Evolutionary conservation across 30 jellyfish, hydroid and myxozoan genomes (phyloP), one percentile per base, ranked within the genome.

Genomic region (Pelagia noctiluca): DNA sequence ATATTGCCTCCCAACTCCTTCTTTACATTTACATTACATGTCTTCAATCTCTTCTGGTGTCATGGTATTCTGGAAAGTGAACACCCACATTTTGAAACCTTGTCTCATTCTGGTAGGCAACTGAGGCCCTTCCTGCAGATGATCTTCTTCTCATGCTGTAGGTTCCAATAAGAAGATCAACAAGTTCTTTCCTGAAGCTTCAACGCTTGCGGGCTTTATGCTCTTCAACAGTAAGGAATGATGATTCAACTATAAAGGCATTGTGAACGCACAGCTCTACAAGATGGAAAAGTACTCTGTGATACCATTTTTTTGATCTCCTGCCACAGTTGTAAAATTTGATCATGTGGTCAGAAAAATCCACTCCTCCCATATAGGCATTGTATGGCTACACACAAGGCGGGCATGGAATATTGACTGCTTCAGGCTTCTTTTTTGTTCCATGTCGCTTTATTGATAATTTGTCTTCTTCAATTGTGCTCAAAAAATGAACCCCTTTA

Each of bases 21-120:
- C 57, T 42, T 42, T 42, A 42, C 57, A 42, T 42, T 42, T 16
- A 42, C 57, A 5, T 16, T 42, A 42, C 57, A 42, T 42, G 57
- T 16, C 16, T 8, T 5, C 57, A 42, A 42, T 42, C 57, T 42
- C 57, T 42, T 42, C 57, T 42, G 57, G 57, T 42, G 31, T 57
- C 33, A 25, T 16, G 33, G 32, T 57, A 25, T 57, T 57, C 71
- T 16, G 32, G 33, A 8, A 57, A 57, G 33, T 57, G 71, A 25
- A 16, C 71, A 16, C 78, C 78, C 7, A 65, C 78, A 65, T 65
- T 65, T 32, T 65, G n/a, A 65, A 65, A 65, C 21, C 78, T 26
- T n/a, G 33, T 12, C 78, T 65, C 78, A 65, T 32, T 65, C 25
- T 65, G 1, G 30, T 65, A 32, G 1, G 78, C 78, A 16, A 65